Evolutionary conservation across 1,140 invertebrate species (phyloP).

Genomic region (Drosophila oshimai): DNA sequence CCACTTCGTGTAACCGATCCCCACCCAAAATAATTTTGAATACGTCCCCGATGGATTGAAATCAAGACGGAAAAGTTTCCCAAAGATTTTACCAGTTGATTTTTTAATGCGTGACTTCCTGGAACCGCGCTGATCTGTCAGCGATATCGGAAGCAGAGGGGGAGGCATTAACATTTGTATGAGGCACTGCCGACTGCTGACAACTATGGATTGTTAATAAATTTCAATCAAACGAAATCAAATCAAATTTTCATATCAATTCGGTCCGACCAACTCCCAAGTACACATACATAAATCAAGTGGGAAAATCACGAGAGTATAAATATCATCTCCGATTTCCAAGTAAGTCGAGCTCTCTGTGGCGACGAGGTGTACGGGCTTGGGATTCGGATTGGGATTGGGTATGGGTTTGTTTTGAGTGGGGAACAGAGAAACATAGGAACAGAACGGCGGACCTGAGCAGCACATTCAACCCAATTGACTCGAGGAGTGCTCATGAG

Average conservation of each 20-base stretch:
- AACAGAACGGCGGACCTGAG: neutral
- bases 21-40: constrained; percentile 15
- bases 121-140: constrained; percentile 26
- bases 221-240: constrained; percentile 38
- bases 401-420: neutral
- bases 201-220: constrained; percentile 19
- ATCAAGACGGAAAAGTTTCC: constrained; percentile 19
- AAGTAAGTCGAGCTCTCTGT: constrained; percentile 16
- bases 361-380: constrained; percentile 4
- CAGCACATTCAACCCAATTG: constrained; percentile 26
- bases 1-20: constrained; percentile 20
- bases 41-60: constrained; percentile 12
- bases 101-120: constrained; percentile 35
- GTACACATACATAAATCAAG: constrained; percentile 17
- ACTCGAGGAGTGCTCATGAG: constrained; percentile 31
- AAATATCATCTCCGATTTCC: constrained; percentile 43
- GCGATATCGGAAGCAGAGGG: constrained; percentile 4
- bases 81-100: constrained; percentile 29
- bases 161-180: constrained; percentile 7
- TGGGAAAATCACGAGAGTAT: constrained; percentile 29
- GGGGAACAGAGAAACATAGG: neutral
- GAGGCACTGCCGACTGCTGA: too few species aligned
- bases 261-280: neutral
- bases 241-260: constrained; percentile 41
- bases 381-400: neutral